These are phyloP conservation scores for Leucophenga montana DNA, from an alignment of 2,888 invertebrate species.

Conservation along the genomic window DNA sequence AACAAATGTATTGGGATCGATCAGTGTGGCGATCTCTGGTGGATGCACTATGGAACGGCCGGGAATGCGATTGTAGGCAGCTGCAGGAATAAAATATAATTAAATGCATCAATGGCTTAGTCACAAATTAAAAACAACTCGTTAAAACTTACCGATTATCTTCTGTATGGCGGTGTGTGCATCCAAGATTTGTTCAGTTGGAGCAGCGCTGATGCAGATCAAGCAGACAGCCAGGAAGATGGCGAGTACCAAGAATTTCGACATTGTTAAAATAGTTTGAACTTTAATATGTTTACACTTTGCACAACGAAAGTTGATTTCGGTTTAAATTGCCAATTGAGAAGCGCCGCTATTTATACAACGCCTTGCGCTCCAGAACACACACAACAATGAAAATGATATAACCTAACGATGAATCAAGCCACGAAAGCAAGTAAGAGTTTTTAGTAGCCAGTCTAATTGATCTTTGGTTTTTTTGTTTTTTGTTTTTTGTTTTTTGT, in stretches of 20 bases:
- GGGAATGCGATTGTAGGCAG: constrained; percentile 54
- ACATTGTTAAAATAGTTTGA: constrained; percentile 42
- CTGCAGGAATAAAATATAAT: constrained; percentile 32
- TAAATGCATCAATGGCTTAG: neutral
- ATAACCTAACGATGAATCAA: constrained; percentile 40
- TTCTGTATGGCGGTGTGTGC: constrained; percentile 55
- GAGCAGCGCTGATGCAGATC: constrained; percentile 47
- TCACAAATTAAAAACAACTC: neutral
- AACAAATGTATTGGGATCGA: constrained; percentile 56
- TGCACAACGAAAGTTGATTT: constrained; percentile 35
- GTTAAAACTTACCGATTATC: constrained; percentile 51
- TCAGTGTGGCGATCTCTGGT: constrained; percentile 48
- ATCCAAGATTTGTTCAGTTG: constrained; percentile 47
- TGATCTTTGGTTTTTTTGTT: constrained; percentile 45
- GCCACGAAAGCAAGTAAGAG: constrained; percentile 27
- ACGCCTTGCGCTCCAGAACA: constrained; percentile 3
- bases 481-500: constrained; percentile 7
- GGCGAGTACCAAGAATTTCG: constrained; percentile 46
- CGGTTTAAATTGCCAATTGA: constrained; percentile 46
- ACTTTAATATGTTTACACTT: constrained; percentile 24
- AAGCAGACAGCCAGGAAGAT: constrained; percentile 46
- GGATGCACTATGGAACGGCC: constrained; percentile 52
- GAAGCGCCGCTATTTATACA: constrained; percentile 55
- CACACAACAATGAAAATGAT: neutral
- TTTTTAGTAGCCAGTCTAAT: constrained; percentile 34